Conservation (phyloP, 53 echinoderm and acorn worm genomes). For the Luidia sarsii region DNA sequence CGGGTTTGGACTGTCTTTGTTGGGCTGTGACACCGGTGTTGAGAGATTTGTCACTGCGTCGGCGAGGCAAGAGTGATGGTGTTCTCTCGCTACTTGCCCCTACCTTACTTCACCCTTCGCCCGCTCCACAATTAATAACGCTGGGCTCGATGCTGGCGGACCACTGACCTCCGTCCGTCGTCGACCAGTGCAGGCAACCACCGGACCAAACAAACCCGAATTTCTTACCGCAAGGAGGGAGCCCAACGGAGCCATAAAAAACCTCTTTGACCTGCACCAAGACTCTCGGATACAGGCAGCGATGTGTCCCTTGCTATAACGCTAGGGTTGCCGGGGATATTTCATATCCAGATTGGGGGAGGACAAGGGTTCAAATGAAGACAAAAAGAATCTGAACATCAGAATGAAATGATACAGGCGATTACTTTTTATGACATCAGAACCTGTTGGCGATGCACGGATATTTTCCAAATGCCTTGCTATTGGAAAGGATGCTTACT, state of each 20-base stretch:
- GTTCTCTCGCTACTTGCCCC: slow-evolving; percentile 18
- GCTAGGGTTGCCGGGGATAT: no score
- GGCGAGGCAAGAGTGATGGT: neutral
- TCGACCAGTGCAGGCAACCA: slow-evolving; percentile 18
- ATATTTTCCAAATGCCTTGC: no score
- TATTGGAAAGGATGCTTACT: no score
- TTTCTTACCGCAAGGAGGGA: neutral
- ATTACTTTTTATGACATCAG: no score
- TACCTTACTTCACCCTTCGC: slow-evolving; percentile 13
- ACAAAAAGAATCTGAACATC: no score
- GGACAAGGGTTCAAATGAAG: no score
- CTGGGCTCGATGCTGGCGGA: neutral
- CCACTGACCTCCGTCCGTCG: slow-evolving; percentile 32
- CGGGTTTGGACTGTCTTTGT: neutral
- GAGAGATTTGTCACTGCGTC: neutral
- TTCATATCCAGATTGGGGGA: no score
- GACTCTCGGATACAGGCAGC: no score
- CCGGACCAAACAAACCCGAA: neutral
- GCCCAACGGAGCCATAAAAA: slow-evolving; percentile 9
- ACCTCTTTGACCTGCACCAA: no score
- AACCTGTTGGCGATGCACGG: no score
- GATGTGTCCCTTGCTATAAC: no score
- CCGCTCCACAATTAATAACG: slow-evolving; percentile 14
- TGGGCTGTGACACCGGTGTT: neutral
- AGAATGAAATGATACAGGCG: no score